A percentile compares a stretch with the other conserved stretches of the same genome.
Conservation (phyloP, 2,888 invertebrate genomes). For the Callimorpha dominula region DNA sequence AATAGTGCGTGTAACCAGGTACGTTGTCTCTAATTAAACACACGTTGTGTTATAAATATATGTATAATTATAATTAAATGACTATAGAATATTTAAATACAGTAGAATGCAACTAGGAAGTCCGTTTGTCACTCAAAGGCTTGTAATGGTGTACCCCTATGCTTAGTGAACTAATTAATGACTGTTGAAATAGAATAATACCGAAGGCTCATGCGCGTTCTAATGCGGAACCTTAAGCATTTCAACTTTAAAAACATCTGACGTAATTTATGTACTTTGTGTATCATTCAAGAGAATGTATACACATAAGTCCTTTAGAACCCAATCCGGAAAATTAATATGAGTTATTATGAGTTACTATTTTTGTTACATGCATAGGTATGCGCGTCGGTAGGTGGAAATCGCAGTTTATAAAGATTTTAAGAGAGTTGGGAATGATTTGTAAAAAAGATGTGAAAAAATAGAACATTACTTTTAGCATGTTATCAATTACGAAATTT, state of each 20-base stretch:
- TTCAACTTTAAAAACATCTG: not conserved
- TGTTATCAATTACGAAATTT: too few species aligned
- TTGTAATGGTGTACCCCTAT: not conserved
- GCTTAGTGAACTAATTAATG: not conserved
- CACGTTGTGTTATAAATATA: not conserved
- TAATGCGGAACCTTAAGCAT: conserved; percentile 1
- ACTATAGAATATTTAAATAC: not conserved
- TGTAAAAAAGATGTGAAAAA: too few species aligned
- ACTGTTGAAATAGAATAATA: not conserved
- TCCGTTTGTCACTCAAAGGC: not conserved
- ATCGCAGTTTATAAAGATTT: too few species aligned
- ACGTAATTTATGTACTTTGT: not conserved
- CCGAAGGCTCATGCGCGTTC: not conserved
- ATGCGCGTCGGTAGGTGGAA: too few species aligned
- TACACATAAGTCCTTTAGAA: too few species aligned
- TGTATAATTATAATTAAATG: not conserved
- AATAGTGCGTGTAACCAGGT: not conserved
- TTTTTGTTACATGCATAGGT: too few species aligned
- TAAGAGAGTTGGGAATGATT: too few species aligned
- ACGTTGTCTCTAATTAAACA: not conserved
- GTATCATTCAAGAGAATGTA: not conserved
- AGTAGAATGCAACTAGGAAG: conserved; percentile 8
- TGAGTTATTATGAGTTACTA: too few species aligned
- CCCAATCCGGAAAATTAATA: too few species aligned
- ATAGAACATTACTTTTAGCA: too few species aligned